These are phyloP conservation scores for Oenanthe oenanthe DNA, from an alignment of 2,113 vertebrate genomes.

Conservation along the genomic window DNA sequence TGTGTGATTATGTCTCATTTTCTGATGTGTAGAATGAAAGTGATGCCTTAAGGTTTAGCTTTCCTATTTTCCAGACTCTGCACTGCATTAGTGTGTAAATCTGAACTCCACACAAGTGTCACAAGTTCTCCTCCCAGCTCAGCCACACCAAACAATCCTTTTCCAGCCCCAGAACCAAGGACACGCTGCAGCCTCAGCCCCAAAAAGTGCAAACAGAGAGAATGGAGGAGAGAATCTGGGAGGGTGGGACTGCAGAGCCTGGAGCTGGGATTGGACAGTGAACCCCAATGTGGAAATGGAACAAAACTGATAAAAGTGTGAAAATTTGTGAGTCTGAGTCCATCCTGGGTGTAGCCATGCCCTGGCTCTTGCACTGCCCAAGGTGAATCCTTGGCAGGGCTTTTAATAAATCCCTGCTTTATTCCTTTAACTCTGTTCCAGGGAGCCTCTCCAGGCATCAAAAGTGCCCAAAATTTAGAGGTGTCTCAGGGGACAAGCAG, in stretches of 20 bases:
- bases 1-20: not conserved
- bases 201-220: too few species aligned
- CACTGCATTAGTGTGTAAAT: not conserved
- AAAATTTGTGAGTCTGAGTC: not conserved
- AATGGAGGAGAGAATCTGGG: too few species aligned
- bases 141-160: not conserved
- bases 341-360: too few species aligned
- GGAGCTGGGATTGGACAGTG: too few species aligned
- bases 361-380: not conserved
- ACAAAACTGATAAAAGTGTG: not conserved
- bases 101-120: not conserved
- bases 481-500: accelerated
- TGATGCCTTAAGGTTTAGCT: not conserved
- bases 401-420: not conserved
- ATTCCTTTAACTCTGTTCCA: not conserved
- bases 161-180: too few species aligned
- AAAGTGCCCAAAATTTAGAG: not conserved
- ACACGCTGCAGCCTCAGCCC: too few species aligned
- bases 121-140: not conserved
- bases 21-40: accelerated
- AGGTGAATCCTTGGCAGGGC: not conserved
- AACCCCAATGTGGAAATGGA: too few species aligned
- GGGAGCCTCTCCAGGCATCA: not conserved
- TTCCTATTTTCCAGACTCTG: not conserved
- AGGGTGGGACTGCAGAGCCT: too few species aligned